Evolutionary conservation across 2,797 vertebrate genomes (phyloP), one percentile per base, ranked within the genome.

Genomic region (Telmatherina bonti): DNA sequence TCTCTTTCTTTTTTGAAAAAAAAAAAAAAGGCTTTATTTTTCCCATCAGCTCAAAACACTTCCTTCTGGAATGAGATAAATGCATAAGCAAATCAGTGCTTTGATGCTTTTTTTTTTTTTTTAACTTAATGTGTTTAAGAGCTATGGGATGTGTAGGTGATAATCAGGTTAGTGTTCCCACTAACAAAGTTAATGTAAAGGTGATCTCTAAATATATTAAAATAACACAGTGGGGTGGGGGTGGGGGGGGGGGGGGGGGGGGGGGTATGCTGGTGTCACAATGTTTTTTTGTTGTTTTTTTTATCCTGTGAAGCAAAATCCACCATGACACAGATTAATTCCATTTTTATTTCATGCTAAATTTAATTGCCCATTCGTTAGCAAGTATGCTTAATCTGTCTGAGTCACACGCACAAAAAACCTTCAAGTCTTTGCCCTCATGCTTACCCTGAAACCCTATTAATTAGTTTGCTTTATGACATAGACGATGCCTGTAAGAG

Each of bases 381-480:
- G 74, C 57, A 54, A 68, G 18, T 65, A 81, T 72, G 67, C 61
- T 74, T 85, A 64, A 89, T 90, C 85, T 79, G 82, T 83, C 63
- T 64, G 62, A 83, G 85, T 82, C 73, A 68, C 47, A 68, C 85
- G 74, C 74, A 70, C 47, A 71, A 29, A 74, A 78, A 33, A 27
- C 55, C n/a, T 43, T 78, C 68, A 77, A 45, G 76, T 58, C 45
- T 81, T 77, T 68, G 69, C 58, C 53, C 77, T 78, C 26, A 16
- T 52, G 68, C 77, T 71, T 51, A 72, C 71, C 72, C 72, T 65
- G 76, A 84, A 82, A 87, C 59, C 84, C 80, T 80, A 89, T 92
- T 93, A 92, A 95, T 94, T 89, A 92, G 85, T 89, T 91, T 92
- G 89, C 86, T 88, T 91, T 82, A 89, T 81, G 90, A 85, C 86